Evolutionary conservation across 2,888 invertebrate genomes (phyloP).

Genomic region (Drosophila gaucha): DNA sequence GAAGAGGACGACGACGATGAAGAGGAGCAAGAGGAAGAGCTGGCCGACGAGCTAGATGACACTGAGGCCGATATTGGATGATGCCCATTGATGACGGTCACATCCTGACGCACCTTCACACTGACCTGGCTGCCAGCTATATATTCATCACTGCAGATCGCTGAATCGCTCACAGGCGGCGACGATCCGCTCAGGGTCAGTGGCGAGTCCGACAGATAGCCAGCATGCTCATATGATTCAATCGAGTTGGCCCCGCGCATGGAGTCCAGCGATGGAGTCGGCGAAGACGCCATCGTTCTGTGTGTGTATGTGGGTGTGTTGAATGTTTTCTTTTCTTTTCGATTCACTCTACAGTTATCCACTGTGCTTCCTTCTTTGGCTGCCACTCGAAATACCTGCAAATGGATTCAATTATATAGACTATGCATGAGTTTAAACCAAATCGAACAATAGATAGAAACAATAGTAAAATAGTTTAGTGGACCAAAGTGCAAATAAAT

Average conservation of each 20-base stretch:
- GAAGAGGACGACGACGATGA: conserved; percentile 76
- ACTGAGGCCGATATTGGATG: conserved; percentile 83
- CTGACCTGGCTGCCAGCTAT: conserved; percentile 66
- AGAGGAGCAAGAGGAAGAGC: conserved; percentile 79
- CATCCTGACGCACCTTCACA: conserved; percentile 73
- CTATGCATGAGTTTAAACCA: not conserved
- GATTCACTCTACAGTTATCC: not conserved
- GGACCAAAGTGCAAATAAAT: too few species aligned
- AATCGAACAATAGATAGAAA: too few species aligned
- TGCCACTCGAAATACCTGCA: conserved; percentile 9
- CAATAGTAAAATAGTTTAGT: too few species aligned
- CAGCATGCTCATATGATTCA: conserved; percentile 94
- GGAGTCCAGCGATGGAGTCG: conserved; percentile 96
- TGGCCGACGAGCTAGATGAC: conserved; percentile 81
- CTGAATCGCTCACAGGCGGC: conserved; percentile 93
- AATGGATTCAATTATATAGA: not conserved
- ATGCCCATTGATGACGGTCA: conserved; percentile 81
- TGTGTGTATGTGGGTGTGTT: conserved; percentile 12
- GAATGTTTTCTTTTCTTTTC: not conserved
- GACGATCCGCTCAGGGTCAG: conserved; percentile 94
- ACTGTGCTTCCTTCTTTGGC: not conserved
- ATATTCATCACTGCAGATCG: conserved; percentile 90
- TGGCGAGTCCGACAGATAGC: conserved; percentile 91
- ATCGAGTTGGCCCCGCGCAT: conserved; percentile 94
- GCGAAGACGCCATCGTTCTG: conserved; percentile 93